These are phyloP conservation scores for Scleropages formosus DNA, from an alignment of 2,797 vertebrate species.

Conservation along the genomic window DNA sequence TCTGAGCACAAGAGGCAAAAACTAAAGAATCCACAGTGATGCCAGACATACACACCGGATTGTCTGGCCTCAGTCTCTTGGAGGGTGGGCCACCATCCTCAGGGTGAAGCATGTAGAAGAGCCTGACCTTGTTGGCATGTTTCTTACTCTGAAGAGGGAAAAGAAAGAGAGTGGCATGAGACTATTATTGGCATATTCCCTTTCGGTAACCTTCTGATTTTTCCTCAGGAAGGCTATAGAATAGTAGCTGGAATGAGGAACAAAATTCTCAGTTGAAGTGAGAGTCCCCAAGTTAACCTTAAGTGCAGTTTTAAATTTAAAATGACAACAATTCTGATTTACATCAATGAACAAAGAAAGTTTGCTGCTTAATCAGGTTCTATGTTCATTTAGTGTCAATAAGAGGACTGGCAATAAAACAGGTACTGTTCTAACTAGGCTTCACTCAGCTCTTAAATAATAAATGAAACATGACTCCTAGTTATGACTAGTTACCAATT, in stretches of 20 bases:
- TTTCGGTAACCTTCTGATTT: too few relatives aligned
- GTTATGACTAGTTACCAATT: constrained; percentile 15
- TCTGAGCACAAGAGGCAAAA: background rate
- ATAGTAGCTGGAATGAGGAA: too few relatives aligned
- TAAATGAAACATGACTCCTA: constrained; percentile 1
- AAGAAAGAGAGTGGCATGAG: background rate
- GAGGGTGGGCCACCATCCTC: constrained; percentile 64
- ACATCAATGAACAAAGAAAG: constrained; percentile 3
- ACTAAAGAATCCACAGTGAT: background rate
- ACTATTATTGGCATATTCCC: background rate
- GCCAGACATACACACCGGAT: constrained; percentile 50
- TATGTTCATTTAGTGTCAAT: background rate
- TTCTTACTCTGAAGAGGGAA: constrained; percentile 58
- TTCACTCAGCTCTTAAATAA: background rate
- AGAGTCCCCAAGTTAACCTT: background rate
- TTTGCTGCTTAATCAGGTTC: background rate
- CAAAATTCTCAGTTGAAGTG: background rate
- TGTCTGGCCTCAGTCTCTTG: constrained; percentile 61
- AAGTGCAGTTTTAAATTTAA: constrained; percentile 20
- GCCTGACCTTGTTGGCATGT: constrained; percentile 64
- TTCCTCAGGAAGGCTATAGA: too few relatives aligned
- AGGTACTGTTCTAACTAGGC: background rate
- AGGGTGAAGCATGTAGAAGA: constrained; percentile 66
- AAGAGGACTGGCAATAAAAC: background rate
- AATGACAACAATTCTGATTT: constrained; percentile 6